Base-by-base conservation (phyloP, 2,797 vertebrate genomes). In the Sardinella longiceps region DNA sequence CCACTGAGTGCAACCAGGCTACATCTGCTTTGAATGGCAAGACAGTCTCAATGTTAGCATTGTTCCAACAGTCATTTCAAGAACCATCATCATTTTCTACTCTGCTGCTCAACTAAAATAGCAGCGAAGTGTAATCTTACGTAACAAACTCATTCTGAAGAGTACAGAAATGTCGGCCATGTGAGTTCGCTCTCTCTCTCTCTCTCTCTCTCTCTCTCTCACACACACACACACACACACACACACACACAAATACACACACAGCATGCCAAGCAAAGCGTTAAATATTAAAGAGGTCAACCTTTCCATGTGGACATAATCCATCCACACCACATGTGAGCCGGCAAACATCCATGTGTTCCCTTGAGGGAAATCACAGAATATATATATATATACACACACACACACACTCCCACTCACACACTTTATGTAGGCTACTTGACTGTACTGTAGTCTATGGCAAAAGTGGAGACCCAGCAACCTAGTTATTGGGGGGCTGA, bases 201-300 rank as follows among this genome's bases (percentile, higher is more conserved):
- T 74, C 18, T 1, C 37, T 84, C 84, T 86, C 50, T 58, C 56
- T 33, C 7, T 53, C 60, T 85, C 84, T 85, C 80, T 51, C 53
- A 81, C n/a, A n/a, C n/a, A n/a, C n/a, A n/a, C n/a, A n/a, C n/a
- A n/a, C n/a, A n/a, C n/a, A n/a, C n/a, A n/a, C n/a, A n/a, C n/a
- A n/a, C n/a, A n/a, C n/a, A n/a, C n/a, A n/a, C n/a, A n/a, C n/a
- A n/a, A n/a, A n/a, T n/a, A n/a, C n/a, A n/a, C n/a, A n/a, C n/a
- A n/a, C 80, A 84, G 56, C 70, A 77, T 77, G 70, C 70, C 37
- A 77, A 43, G 70, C 70, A 77, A 39, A 77, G 70, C 70, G 70
- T 77, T 77, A 77, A 77, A 77, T 77, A 77, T 77, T 77, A 77
- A 77, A 77, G 70, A 77, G 70, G 70, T 77, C 70, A 77, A 77